phyloP scores from a whole-genome alignment of 2,888 invertebrate genomes.

The Lobophora halterata region DNA sequence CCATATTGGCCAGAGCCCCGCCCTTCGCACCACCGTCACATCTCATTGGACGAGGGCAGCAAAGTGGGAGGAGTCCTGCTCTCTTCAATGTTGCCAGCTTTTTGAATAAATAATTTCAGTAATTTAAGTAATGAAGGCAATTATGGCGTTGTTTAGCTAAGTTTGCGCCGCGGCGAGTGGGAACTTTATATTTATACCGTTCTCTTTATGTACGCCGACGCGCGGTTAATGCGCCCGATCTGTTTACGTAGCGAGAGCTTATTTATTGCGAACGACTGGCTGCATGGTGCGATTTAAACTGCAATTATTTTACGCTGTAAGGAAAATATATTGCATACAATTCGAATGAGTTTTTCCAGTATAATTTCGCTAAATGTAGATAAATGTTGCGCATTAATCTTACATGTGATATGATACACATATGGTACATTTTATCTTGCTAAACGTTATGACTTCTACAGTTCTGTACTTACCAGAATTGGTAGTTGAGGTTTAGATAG shows the following conservation, averaged over 20 bases:
- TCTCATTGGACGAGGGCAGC: constrained; percentile 52
- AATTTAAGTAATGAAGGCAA: constrained; percentile 82
- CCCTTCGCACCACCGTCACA: constrained; percentile 45
- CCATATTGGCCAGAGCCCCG: constrained; percentile 73
- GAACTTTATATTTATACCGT: constrained; percentile 80
- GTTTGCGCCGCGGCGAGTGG: constrained; percentile 77
- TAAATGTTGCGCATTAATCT: constrained; percentile 28
- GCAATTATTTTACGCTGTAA: constrained; percentile 74
- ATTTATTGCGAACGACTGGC: constrained; percentile 73
- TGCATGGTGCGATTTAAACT: constrained; percentile 77
- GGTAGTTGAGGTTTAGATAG: background rate
- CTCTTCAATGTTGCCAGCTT: constrained; percentile 79
- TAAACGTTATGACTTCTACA: constrained; percentile 18
- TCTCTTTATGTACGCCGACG: constrained; percentile 80
- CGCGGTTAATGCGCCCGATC: constrained; percentile 79
- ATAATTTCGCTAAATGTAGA: constrained; percentile 39
- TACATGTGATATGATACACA: constrained; percentile 7
- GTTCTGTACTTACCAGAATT: constrained; percentile 6
- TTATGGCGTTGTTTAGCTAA: constrained; percentile 82
- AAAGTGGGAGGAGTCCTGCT: constrained; percentile 53
- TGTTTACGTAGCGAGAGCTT: constrained; percentile 75
- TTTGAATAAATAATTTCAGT: constrained; percentile 82
- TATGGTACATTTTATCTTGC: constrained; percentile 3
- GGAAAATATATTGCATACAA: constrained; percentile 70
- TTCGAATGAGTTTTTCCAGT: constrained; percentile 58